Percentiles rank a stretch among this genome's conserved stretches.
These are phyloP conservation scores for Limenitis camilla DNA, from an alignment of 2,888 invertebrate genomes.

Conservation along the genomic window DNA sequence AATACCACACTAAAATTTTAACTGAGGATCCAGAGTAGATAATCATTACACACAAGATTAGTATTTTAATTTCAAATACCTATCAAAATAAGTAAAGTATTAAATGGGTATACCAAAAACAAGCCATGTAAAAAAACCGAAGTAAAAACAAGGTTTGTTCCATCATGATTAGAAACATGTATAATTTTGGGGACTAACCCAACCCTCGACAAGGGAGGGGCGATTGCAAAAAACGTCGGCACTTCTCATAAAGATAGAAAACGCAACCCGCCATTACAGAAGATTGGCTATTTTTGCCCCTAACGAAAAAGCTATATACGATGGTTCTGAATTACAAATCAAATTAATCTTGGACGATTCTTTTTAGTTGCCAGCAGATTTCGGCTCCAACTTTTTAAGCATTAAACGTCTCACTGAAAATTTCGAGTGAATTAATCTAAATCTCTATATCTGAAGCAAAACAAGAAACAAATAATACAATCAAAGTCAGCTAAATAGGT, in stretches of 20 bases:
- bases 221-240: constrained; percentile 65
- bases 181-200: constrained; percentile 28
- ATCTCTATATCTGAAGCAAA: constrained; percentile 43
- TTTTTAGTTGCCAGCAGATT: background rate
- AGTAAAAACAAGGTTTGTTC: too few species aligned
- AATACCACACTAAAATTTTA: too few species aligned
- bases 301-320: constrained; percentile 27
- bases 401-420: constrained; percentile 3
- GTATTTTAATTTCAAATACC: too few species aligned
- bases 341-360: constrained; percentile 7
- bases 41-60: too few species aligned
- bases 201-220: constrained; percentile 49
- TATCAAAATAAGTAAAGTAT: too few species aligned
- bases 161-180: constrained; percentile 11
- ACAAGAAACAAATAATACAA: constrained; percentile 69
- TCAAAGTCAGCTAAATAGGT: constrained; percentile 71
- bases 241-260: constrained; percentile 62
- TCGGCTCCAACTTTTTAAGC: background rate
- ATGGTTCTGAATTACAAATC: constrained; percentile 41
- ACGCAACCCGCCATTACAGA: constrained; percentile 68
- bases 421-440: constrained; percentile 28
- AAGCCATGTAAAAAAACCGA: too few species aligned
- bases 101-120: too few species aligned
- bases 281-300: constrained; percentile 62
- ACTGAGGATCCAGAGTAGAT: too few species aligned